These are phyloP conservation scores for Arctocebus calabarensis DNA, from an alignment of 2,797 vertebrate genomes.

Conservation along the genomic window DNA sequence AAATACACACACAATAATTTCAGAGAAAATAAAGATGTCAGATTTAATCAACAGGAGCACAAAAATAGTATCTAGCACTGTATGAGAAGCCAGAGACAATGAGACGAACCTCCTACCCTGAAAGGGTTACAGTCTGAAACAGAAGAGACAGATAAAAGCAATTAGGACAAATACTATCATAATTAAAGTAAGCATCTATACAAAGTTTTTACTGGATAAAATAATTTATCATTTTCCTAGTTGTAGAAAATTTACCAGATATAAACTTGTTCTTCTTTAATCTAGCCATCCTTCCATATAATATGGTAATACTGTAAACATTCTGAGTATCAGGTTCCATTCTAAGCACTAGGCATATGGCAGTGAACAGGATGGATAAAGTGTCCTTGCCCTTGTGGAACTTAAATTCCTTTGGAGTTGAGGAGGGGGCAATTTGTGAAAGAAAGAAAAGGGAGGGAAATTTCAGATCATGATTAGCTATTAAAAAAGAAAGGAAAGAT, in stretches of 20 bases:
- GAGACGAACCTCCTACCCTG: neutral
- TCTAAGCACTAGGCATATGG: neutral
- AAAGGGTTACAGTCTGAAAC: conserved; percentile 39
- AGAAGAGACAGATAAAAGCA: conserved; percentile 22
- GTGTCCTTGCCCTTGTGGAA: neutral
- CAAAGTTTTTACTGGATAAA: conserved; percentile 3
- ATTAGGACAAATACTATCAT: neutral
- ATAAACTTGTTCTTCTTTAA: neutral
- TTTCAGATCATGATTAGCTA: conserved; percentile 20
- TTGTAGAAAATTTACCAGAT: conserved; percentile 23
- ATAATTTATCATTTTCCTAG: conserved; percentile 11
- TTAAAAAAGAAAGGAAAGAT: neutral
- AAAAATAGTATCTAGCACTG: conserved; percentile 29
- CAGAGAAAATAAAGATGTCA: conserved; percentile 43
- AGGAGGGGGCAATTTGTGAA: neutral
- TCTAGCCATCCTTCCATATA: neutral
- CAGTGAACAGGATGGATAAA: conserved; percentile 33
- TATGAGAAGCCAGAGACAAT: conserved; percentile 20
- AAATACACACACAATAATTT: conserved; percentile 54
- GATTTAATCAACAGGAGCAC: neutral
- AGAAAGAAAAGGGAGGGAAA: neutral
- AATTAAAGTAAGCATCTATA: conserved; percentile 41
- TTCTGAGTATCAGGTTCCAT: neutral
- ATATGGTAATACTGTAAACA: neutral
- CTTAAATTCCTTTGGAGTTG: neutral